A percentile compares a stretch with the other conserved stretches of the same genome.
These are phyloP conservation scores for Poliocrania exsul DNA, from an alignment of 2,797 vertebrate genomes.

Conservation along the genomic window DNA sequence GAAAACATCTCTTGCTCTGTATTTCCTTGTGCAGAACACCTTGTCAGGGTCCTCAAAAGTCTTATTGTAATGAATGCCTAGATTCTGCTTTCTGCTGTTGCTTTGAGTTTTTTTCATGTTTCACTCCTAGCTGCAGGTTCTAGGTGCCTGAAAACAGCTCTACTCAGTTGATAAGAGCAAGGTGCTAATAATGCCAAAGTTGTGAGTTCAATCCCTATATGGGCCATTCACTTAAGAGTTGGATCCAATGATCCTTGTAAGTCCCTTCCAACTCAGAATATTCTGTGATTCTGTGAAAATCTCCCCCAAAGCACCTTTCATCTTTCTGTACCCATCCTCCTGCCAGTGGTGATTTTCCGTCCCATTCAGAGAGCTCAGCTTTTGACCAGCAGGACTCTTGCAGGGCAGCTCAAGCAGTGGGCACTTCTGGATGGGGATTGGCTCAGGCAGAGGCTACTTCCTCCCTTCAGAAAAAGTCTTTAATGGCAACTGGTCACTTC, in stretches of 20 bases:
- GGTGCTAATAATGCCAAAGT: neutral
- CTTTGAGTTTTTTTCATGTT: fast-evolving
- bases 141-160: neutral
- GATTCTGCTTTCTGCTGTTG: neutral
- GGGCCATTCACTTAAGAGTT: neutral
- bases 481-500: neutral
- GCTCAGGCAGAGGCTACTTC: neutral
- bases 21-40: neutral
- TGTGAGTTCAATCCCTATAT: neutral
- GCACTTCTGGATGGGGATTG: neutral
- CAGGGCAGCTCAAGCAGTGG: neutral
- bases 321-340: neutral
- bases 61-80: neutral
- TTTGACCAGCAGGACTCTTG: neutral
- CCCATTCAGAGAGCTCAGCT: neutral
- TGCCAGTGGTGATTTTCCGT: neutral
- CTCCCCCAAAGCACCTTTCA: neutral
- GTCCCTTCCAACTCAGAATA: neutral
- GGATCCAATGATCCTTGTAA: neutral
- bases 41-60: neutral
- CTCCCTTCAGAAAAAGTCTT: neutral
- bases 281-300: neutral
- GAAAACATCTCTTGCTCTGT: neutral
- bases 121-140: neutral
- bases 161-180: neutral